Evolutionary conservation across 2,797 vertebrate genomes (phyloP).

Genomic region (Danio jaintianensis): DNA sequence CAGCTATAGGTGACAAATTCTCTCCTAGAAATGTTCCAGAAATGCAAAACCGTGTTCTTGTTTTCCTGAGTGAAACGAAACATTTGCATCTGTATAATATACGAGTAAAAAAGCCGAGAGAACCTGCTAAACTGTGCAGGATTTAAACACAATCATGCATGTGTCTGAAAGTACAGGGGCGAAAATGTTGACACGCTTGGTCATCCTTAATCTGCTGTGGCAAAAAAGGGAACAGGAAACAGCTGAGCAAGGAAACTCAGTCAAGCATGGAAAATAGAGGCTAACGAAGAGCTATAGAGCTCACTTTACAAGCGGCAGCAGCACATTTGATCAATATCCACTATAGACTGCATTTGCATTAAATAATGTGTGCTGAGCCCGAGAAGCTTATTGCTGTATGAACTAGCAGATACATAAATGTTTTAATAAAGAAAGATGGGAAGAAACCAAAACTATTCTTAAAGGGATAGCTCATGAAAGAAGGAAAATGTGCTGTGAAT

Average conservation of each 20-base stretch:
- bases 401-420: slow-evolving; percentile 60
- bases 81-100: neutral
- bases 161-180: slow-evolving; percentile 2
- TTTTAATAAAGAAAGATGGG: slow-evolving; percentile 48
- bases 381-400: slow-evolving; percentile 31
- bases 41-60: slow-evolving; percentile 17
- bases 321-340: slow-evolving; percentile 36
- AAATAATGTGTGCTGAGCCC: slow-evolving; percentile 42
- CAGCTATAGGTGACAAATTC: neutral
- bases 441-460: slow-evolving; percentile 40
- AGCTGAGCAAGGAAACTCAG: slow-evolving; percentile 31
- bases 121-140: neutral
- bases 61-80: slow-evolving; percentile 14
- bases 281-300: slow-evolving; percentile 34
- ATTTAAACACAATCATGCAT: slow-evolving; percentile 24
- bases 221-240: slow-evolving; percentile 32
- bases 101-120: neutral
- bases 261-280: slow-evolving; percentile 30
- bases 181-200: slow-evolving; percentile 22
- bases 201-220: slow-evolving; percentile 18
- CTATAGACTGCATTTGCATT: slow-evolving; percentile 33
- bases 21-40: slow-evolving; percentile 3
- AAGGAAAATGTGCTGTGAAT: too few relatives aligned
- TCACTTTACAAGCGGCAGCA: slow-evolving; percentile 29
- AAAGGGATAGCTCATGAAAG: too few relatives aligned